Evolutionary conservation across 2,888 invertebrate genomes (phyloP), one percentile per base, ranked within the genome.

Genomic region (Pandemis cinnamomeana): DNA sequence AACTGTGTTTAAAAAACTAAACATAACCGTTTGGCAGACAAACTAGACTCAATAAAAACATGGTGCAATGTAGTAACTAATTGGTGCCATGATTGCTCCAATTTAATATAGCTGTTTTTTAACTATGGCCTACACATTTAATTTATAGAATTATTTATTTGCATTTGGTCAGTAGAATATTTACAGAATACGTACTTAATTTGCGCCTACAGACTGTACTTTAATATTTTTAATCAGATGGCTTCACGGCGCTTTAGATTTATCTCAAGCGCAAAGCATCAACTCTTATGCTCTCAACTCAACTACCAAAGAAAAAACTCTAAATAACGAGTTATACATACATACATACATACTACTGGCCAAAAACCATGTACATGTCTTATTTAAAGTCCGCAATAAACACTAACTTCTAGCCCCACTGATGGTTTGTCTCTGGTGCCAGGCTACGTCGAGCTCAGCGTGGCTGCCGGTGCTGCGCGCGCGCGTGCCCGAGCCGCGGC

Each of bases 381-480:
- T 36, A 36, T 36, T 36, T 36, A 36, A 36, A 36, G 27, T 36
- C 27, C 27, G 27, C 27, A 36, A 36, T 36, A 36, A 36, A 36
- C 4, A 36, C 27, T 36, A 36, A 36, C 27, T 36, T 36, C 27
- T 36, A 36, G 27, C 27, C 27, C 27, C 27, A 36, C 27, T 53
- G 15, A 53, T 4, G 53, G 15, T 7, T 53, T n/a, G 13, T 61
- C 10, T 0, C 6, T 61, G 73, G 36, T 10, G 61, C 15, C 73
- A 96, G 92, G 95, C 95, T 0, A 95, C 95, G 0, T 95, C 95
- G 6, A 95, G 95, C 75, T 95, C 96, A 10, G 96, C 96, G 36
- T 97, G 97, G 96, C 87, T 96, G 78, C 96, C 96, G 0, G 96
- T 96, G 42, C 89, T 96, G 13, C 93, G 95, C 53, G 95, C 95